phyloP scores from a whole-genome alignment of 2,888 invertebrate species.

The Apomyelois bistriatella region DNA sequence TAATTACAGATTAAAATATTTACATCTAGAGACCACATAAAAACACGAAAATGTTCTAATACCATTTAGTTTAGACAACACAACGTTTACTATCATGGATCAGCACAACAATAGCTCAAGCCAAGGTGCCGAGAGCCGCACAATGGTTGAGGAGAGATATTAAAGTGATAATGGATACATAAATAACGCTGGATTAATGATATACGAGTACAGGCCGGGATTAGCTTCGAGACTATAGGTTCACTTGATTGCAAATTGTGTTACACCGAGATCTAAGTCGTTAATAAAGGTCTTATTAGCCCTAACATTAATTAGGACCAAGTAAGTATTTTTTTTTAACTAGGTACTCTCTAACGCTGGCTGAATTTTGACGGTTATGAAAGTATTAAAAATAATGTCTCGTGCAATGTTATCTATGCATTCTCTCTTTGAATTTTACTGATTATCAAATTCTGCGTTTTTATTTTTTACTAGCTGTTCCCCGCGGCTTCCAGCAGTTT shows the following conservation, averaged over 20 bases:
- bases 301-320: neutral
- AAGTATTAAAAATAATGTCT: too few species aligned
- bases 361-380: too few species aligned
- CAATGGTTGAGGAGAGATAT: constrained; percentile 31
- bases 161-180: constrained; percentile 49
- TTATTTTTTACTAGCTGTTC: too few species aligned
- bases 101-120: constrained; percentile 47
- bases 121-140: constrained; percentile 48
- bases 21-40: too few species aligned
- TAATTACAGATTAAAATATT: too few species aligned
- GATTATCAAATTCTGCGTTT: too few species aligned
- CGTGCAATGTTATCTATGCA: too few species aligned
- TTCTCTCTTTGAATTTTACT: too few species aligned
- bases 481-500: too few species aligned
- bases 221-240: constrained; percentile 3
- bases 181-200: constrained; percentile 54
- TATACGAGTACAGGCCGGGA: constrained; percentile 22
- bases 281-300: neutral
- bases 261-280: neutral
- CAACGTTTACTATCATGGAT: constrained; percentile 34
- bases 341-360: too few species aligned
- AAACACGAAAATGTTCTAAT: neutral
- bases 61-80: constrained; percentile 20
- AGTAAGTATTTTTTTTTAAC: too few species aligned
- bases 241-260: neutral